Evolutionary conservation across 2,888 invertebrate species (phyloP).

Genomic region (Macrophya alboannulata): DNA sequence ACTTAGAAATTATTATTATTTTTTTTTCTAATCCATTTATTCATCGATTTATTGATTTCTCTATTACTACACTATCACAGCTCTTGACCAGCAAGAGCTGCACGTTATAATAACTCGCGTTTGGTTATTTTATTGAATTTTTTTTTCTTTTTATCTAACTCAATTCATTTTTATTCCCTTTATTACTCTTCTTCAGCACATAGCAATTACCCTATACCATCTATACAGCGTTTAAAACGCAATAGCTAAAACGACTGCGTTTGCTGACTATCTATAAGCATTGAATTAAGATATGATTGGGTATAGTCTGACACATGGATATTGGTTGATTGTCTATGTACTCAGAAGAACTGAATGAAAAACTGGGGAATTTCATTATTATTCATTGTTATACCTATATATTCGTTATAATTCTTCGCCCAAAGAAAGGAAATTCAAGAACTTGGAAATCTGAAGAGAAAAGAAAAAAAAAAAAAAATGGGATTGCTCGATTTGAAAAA

Average conservation of each 20-base stretch:
- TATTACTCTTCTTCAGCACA: neutral
- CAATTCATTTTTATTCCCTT: neutral
- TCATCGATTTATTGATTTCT: slow-evolving; percentile 48
- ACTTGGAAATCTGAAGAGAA: neutral
- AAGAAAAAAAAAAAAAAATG: too few relatives aligned
- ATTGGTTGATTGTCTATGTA: neutral
- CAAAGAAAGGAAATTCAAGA: neutral
- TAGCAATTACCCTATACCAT: neutral
- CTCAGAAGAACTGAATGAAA: too few relatives aligned
- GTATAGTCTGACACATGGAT: neutral
- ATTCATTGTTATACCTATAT: too few relatives aligned
- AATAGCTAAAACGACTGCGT: neutral
- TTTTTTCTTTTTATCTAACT: too few relatives aligned
- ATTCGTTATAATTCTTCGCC: neutral
- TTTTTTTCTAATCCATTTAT: slow-evolving; percentile 36
- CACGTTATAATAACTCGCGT: neutral
- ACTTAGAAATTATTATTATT: slow-evolving; percentile 18
- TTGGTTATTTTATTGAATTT: neutral
- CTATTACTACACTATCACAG: slow-evolving; percentile 59
- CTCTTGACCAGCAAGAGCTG: slow-evolving; percentile 75
- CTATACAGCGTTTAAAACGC: neutral
- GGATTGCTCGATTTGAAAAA: neutral
- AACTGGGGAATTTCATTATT: too few relatives aligned
- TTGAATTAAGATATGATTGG: neutral
- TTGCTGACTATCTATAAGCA: neutral